phyloP scores from a whole-genome alignment of 2,888 invertebrate genomes.

The Hedya salicella region DNA sequence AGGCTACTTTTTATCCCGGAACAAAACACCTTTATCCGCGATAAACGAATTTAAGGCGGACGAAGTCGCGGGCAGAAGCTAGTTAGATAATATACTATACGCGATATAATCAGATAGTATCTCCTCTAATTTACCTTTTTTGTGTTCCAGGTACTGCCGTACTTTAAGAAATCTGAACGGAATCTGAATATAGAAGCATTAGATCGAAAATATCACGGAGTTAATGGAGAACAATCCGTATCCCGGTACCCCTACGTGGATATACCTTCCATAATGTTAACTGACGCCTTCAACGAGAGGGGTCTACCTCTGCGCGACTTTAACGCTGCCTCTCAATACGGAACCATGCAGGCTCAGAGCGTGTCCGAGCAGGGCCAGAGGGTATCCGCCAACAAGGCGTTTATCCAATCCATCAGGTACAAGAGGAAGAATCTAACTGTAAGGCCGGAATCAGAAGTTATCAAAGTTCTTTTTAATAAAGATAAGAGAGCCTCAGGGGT shows the following conservation, averaged over 20 bases:
- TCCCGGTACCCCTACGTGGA: constrained; percentile 86
- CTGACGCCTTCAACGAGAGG: constrained; percentile 84
- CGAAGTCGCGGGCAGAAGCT: no score
- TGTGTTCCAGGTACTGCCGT: constrained; percentile 83
- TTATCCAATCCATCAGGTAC: constrained; percentile 86
- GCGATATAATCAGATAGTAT: not conserved
- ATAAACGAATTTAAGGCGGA: no score
- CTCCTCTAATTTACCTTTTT: constrained; percentile 18
- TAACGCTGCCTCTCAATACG: constrained; percentile 81
- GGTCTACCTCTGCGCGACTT: constrained; percentile 85
- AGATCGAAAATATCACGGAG: constrained; percentile 84
- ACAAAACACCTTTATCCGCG: no score
- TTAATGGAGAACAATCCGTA: constrained; percentile 85
- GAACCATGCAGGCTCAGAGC: constrained; percentile 85
- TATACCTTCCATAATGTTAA: constrained; percentile 78
- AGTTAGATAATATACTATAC: no score
- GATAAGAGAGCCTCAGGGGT: constrained; percentile 66
- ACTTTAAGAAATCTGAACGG: constrained; percentile 87
- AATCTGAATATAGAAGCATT: constrained; percentile 80
- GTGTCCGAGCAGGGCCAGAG: constrained; percentile 83
- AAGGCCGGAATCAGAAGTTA: constrained; percentile 79
- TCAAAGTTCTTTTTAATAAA: constrained; percentile 83
- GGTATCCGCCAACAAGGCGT: constrained; percentile 86
- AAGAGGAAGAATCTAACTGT: constrained; percentile 80
- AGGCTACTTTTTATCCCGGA: no score